Evolutionary conservation across 2,888 invertebrate species (phyloP).

Genomic region (Coronaproctus castanopsis): DNA sequence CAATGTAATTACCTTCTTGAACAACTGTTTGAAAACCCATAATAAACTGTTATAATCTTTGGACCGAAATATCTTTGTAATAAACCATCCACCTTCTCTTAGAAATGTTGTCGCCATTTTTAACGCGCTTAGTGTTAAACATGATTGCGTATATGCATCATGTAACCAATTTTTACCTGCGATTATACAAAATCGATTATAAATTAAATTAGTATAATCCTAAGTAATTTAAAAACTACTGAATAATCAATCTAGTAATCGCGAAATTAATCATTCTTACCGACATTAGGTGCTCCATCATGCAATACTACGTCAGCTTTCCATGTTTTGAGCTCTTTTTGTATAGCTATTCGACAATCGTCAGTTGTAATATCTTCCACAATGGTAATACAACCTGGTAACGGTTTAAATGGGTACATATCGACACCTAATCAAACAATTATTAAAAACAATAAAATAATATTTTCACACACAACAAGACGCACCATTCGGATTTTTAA

Average conservation of each 20-base stretch:
- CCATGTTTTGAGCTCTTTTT: conserved; percentile 77
- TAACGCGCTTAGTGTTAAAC: conserved; percentile 75
- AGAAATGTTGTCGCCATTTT: conserved; percentile 81
- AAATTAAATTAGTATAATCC: no score
- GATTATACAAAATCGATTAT: conserved; percentile 11
- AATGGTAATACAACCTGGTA: conserved; percentile 74
- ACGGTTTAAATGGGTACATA: conserved; percentile 76
- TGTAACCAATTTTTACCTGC: conserved; percentile 79
- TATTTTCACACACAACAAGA: not conserved
- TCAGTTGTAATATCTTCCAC: conserved; percentile 94
- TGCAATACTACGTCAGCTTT: conserved; percentile 91
- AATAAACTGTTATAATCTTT: conserved; percentile 90
- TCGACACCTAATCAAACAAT: conserved; percentile 48
- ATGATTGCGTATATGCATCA: conserved; percentile 88
- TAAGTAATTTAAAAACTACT: no score
- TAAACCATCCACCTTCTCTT: conserved; percentile 82
- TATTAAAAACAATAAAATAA: not conserved
- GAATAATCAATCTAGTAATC: no score
- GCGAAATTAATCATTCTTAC: conserved; percentile 24
- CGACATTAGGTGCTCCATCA: conserved; percentile 96
- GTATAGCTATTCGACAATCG: conserved; percentile 60
- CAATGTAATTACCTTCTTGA: conserved; percentile 45
- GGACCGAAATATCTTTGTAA: conserved; percentile 87
- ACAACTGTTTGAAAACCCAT: conserved; percentile 90
- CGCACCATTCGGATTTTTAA: not conserved